phyloP scores from a whole-genome alignment of 2,888 invertebrate species.

The Morpho achilles region DNA sequence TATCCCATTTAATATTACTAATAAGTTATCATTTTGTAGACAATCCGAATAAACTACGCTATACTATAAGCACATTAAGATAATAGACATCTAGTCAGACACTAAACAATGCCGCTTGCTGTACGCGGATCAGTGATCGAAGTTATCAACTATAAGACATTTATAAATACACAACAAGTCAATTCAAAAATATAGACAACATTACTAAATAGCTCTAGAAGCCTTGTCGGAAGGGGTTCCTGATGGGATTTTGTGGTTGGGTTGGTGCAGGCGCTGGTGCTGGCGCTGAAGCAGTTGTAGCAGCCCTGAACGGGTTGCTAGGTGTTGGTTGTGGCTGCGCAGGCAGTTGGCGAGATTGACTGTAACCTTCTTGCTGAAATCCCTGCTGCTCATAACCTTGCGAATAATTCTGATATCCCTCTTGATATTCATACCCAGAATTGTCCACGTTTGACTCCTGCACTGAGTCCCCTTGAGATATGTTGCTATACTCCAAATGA shows the following conservation, averaged over 20 bases:
- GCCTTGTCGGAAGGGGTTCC: slow-evolving; percentile 87
- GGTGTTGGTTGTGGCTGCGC: slow-evolving; percentile 69
- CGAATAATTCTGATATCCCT: slow-evolving; percentile 67
- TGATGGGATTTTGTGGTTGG: slow-evolving; percentile 59
- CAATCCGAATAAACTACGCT: slow-evolving; percentile 14
- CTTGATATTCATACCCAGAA: slow-evolving; percentile 67
- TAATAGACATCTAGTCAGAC: slow-evolving; percentile 58
- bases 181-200: slow-evolving; percentile 71
- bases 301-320: slow-evolving; percentile 64
- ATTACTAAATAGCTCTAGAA: slow-evolving; percentile 78
- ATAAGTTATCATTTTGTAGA: slow-evolving; percentile 10
- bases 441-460: slow-evolving; percentile 84
- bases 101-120: slow-evolving; percentile 55
- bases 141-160: slow-evolving; percentile 67
- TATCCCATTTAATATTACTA: too few relatives aligned
- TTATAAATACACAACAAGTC: slow-evolving; percentile 78
- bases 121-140: slow-evolving; percentile 73
- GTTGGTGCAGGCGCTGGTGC: slow-evolving; percentile 44
- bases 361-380: slow-evolving; percentile 54
- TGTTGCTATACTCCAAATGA: slow-evolving; percentile 85
- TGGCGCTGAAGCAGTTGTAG: slow-evolving; percentile 48
- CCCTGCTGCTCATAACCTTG: slow-evolving; percentile 60
- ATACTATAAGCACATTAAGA: slow-evolving; percentile 53
- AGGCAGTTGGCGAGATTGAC: slow-evolving; percentile 66
- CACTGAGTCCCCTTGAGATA: slow-evolving; percentile 59